Evolutionary conservation across 2,888 invertebrate species (phyloP), one percentile per base, ranked within the genome.

Genomic region (Tetanocera ferruginea): DNA sequence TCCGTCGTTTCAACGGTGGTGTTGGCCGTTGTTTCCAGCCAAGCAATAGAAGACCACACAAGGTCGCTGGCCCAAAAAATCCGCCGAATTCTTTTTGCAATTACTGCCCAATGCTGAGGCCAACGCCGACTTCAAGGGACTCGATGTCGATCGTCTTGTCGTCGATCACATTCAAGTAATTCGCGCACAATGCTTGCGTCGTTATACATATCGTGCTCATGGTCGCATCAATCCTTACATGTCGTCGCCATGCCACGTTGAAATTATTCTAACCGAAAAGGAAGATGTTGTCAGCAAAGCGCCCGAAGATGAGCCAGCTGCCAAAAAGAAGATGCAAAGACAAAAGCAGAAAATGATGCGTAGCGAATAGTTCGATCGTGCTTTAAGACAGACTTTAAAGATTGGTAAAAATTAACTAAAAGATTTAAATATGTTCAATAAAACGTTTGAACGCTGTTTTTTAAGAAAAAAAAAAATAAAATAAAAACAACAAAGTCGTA

Each of bases 191-290:
- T 97, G 98, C 89, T 93, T 99, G 90, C 95, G 99, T 87, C 93
- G 99, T 88, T 94, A 99, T 87, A 99, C 99, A 43, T 99, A 99
- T 93, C 94, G 99, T 91, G 99, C 99, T 83, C 99, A 99, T 90
- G 99, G 99, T 91, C 95, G 99, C 87, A 99, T 99, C 90, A 99
- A 99, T 90, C 99, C 98, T 11, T 99, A 98, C 93, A 98, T 99
- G 99, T 98, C 98, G 82, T 98, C 97, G 19, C 99, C 99, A 43
- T 99, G 98, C 91, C 99, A 99, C 93, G 97, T 99, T 88, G 98
- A 99, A 91, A 95, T 99, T 79, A 97, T 99, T 89, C 93, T 99
- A 80, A 95, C 97, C 71, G 99, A 99, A 91, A 95, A 97, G 86
- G 99, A 99, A 90, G 96, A 97, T 88, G 94, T 96, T 55, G 97